phyloP scores from a whole-genome alignment of 1,140 invertebrate species.

The Brachionus manjavacas region DNA sequence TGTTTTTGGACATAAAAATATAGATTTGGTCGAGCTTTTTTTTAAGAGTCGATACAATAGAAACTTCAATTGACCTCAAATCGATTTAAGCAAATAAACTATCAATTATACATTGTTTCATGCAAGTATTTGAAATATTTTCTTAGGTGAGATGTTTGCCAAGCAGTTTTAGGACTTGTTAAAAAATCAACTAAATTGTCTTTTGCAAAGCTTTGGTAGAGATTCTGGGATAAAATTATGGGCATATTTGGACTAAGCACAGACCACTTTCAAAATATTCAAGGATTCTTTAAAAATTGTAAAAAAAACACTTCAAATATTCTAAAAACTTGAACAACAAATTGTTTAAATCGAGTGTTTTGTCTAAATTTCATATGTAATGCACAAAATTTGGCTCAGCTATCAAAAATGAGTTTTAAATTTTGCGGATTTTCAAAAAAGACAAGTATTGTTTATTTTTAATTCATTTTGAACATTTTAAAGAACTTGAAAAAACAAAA shows the following conservation, averaged over 20 bases:
- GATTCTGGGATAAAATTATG: neutral
- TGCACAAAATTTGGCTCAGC: neutral
- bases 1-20: slow-evolving; percentile 8
- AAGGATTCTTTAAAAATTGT: neutral
- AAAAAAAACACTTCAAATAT: neutral
- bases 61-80: neutral
- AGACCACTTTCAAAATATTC: neutral
- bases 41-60: neutral
- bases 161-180: neutral
- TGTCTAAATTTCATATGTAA: neutral
- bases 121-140: neutral
- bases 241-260: neutral
- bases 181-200: neutral
- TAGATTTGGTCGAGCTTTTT: neutral
- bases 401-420: neutral
- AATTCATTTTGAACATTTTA: too few relatives aligned
- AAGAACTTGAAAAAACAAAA: too few relatives aligned
- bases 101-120: neutral
- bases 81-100: neutral
- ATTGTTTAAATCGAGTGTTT: neutral
- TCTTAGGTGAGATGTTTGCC: neutral
- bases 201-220: neutral
- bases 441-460: too few relatives aligned
- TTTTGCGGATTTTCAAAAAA: neutral
- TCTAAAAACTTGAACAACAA: neutral